These are phyloP conservation scores for Parnassius glacialis DNA, from an alignment of 2,888 invertebrate genomes.

Conservation along the genomic window DNA sequence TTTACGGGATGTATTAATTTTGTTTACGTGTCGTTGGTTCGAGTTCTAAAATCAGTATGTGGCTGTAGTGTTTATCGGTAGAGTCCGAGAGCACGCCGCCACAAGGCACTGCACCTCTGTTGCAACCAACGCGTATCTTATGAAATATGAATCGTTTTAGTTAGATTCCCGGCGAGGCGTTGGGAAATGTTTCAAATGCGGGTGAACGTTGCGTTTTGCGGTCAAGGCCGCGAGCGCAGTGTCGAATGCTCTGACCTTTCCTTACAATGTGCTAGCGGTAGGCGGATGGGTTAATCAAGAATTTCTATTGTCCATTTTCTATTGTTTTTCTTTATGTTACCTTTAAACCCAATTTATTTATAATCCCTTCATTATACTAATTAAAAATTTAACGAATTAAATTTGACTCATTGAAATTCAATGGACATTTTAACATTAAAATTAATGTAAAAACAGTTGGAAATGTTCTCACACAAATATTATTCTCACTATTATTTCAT, in stretches of 20 bases:
- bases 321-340: too few relatives aligned
- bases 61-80: constrained; percentile 35
- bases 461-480: too few relatives aligned
- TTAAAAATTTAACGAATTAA: too few relatives aligned
- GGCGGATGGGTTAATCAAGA: constrained; percentile 23
- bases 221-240: constrained; percentile 59
- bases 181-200: constrained; percentile 61
- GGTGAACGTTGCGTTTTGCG: constrained; percentile 72
- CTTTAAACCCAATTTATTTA: too few relatives aligned
- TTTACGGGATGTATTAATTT: constrained; percentile 29
- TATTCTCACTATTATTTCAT: too few relatives aligned
- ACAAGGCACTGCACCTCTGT: constrained; percentile 35
- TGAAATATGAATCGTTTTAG: constrained; percentile 73
- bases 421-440: too few relatives aligned
- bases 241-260: constrained; percentile 55
- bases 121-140: constrained; percentile 42
- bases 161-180: constrained; percentile 64
- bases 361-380: too few relatives aligned
- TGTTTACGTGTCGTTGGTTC: constrained; percentile 35
- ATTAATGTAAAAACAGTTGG: too few relatives aligned
- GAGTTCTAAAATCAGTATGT: constrained; percentile 30
- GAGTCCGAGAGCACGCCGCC: constrained; percentile 27
- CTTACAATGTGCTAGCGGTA: constrained; percentile 31
- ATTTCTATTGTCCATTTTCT: constrained; percentile 12
- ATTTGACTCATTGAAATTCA: too few relatives aligned